Evolutionary conservation across 2,888 invertebrate genomes (phyloP), one percentile per base, ranked within the genome.

Genomic region (Mythimna vitellina): DNA sequence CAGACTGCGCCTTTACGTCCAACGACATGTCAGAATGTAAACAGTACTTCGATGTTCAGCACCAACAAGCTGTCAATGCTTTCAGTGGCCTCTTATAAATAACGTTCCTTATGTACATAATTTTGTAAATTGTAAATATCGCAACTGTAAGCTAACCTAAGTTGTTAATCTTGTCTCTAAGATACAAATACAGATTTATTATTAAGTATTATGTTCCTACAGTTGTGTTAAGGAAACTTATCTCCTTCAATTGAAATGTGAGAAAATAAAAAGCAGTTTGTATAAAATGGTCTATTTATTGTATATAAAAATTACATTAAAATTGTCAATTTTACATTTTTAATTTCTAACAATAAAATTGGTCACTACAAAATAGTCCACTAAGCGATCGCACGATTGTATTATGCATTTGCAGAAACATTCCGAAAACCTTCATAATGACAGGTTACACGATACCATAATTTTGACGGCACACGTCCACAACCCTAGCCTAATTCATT

Each of bases 281-380:
- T 96, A 96, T 93, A 96, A 96, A 96, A 96, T 92, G 92, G 92
- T 95, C 95, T 96, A 96, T 96, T 96, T 95, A 96, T 95, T 96
- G 96, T 96, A 96, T 95, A 96, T 95, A 96, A 96, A 96, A 96
- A 94, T 96, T 95, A 96, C 96, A 95, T 96, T 95, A 95, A 95
- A 96, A 95, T 96, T 95, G 95, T 95, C 95, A 95, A 95, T 94
- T 95, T 95, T 95, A 96, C 95, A 94, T 91, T 92, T 91, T 89
- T 89, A 84, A 91, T 93, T 91, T 89, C 93, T 95, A 95, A 92
- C 92, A 90, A 93, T 94, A 95, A 95, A 96, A 95, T 96, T 96
- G 96, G 96, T 96, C 95, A 94, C 96, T 96, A 96, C 96, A 95
- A 96, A 95, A 94, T 95, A 95, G 94, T 95, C 91, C 93, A 92